Base-by-base conservation (phyloP, 2,888 invertebrate genomes). In the Allygus modestus region DNA sequence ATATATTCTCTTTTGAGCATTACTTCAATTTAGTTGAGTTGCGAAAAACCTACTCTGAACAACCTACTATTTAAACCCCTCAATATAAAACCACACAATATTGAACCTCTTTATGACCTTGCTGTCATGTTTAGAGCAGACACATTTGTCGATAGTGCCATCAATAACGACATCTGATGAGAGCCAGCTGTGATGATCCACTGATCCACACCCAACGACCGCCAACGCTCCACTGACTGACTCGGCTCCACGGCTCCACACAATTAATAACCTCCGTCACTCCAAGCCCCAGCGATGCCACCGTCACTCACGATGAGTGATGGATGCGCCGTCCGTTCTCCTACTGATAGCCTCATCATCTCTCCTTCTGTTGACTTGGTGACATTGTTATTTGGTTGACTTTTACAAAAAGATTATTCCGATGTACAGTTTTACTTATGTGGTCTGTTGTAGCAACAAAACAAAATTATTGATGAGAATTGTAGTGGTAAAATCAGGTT, bases 141-240 rank as follows among this genome's bases (percentile, higher is more conserved):
- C 46, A 12, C 1, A 9, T 4, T 15, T 12, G 17, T 1, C 46
- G 15, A 12, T 2, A 46, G 46, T 4, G 15, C 33, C 37, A 69
- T 69, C 69, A 33, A 37, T 69, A 33, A 69, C 69, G 33, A 28
- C 31, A 37, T 69, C 37, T 69, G 69, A 17, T 15, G 15, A 69
- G 69, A 1, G 69, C 1, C 17, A n/a, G 69, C 1, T 20, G 20
- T 1, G 20, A 54, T 23, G 54, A 54, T 54, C 54, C 20, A n/a
- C n/a, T n/a, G n/a, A n/a, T n/a, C 20, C 20, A 23, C 54, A 54
- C 46, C 12, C 51, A 51, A 7, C n/a, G 51, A n/a, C 58, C 58
- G 31, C n/a, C 65, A 65, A 65, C 28, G 28, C 65, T 31, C n/a
- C n/a, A n/a, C n/a, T n/a, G 23, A 26, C 15, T 17, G 58, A 58